These are phyloP conservation scores for Typhlomys cinereus DNA, from an alignment of 2,113 vertebrate genomes.

Conservation along the genomic window DNA sequence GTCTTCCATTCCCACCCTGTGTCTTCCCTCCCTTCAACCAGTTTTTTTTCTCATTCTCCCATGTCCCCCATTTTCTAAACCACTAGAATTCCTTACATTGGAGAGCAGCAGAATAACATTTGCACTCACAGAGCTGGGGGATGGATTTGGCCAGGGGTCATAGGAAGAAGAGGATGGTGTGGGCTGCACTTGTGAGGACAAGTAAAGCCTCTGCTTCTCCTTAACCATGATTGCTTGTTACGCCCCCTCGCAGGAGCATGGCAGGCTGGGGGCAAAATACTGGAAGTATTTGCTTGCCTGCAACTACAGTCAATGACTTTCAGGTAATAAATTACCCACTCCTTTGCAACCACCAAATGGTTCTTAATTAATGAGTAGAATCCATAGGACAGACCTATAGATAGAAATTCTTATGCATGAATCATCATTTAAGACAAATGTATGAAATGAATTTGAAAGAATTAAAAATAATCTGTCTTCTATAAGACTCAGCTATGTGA, in stretches of 20 bases:
- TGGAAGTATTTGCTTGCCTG: neutral
- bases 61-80: too few species aligned
- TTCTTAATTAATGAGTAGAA: conserved; percentile 1
- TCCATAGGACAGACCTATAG: neutral
- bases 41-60: too few species aligned
- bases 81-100: neutral
- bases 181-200: neutral
- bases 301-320: neutral
- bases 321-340: neutral
- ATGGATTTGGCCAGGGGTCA: too few species aligned
- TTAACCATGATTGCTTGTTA: neutral
- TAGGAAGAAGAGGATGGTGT: neutral
- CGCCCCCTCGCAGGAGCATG: too few species aligned
- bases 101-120: neutral
- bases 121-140: neutral
- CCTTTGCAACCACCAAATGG: neutral
- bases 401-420: neutral
- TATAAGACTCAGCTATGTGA: neutral
- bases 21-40: too few species aligned
- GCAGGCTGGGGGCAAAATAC: neutral
- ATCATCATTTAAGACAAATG: conserved; percentile 12
- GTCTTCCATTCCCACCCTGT: too few species aligned
- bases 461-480: conserved; percentile 49
- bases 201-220: too few species aligned
- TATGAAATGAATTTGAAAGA: conserved; percentile 27